Base-by-base conservation (phyloP, 2,888 invertebrate species). In the Trissonchulus latispiculum region DNA sequence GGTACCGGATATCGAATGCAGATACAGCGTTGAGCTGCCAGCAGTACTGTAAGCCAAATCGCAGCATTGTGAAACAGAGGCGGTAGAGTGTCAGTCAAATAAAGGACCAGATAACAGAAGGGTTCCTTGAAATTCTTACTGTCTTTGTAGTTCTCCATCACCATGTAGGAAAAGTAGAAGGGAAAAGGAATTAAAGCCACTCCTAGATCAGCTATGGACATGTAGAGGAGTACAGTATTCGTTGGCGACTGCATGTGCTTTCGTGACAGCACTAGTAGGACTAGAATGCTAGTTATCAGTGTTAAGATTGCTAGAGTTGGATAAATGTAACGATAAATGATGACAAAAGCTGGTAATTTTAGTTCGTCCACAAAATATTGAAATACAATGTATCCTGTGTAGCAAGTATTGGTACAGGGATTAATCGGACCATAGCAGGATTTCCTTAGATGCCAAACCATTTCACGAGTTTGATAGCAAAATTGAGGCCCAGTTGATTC, bases 191-290 rank as follows among this genome's bases (percentile, higher is more conserved):
- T 90, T 72, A 91, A 87, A 81, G 92, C 89, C 0, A 93, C 94
- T 83, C 93, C 89, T 90, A 93, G 91, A 85, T 94, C 94, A 78
- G 92, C 91, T 1, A 93, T 86, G 0, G 94, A 93, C 92, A 94
- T 94, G 2, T 90, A 91, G 88, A 93, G 90, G 1, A 94, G 87
- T 0, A 94, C 91, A n/a, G 90, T 88, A 84, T 94, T 94, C 1
- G 94, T 94, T 0, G 93, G 93, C 0, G 92, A 91, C 35, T 91
- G 84, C 93, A 94, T 93, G 84, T 93, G 92, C 33, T 90, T 87
- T 77, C 91, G 90, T 75, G 91, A 90, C 36, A 94, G 86, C 0
- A 94, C 93, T 36, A 93, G 88, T 23, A 93, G 92, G 77, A 94
- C 92, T 18, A 94, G 85, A 0, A 92, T 90, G 85, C 94, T 95